A percentile compares a stretch with the other conserved stretches of the same genome.
Conservation (phyloP, 2,888 invertebrate genomes). For the Lapara coniferarum region DNA sequence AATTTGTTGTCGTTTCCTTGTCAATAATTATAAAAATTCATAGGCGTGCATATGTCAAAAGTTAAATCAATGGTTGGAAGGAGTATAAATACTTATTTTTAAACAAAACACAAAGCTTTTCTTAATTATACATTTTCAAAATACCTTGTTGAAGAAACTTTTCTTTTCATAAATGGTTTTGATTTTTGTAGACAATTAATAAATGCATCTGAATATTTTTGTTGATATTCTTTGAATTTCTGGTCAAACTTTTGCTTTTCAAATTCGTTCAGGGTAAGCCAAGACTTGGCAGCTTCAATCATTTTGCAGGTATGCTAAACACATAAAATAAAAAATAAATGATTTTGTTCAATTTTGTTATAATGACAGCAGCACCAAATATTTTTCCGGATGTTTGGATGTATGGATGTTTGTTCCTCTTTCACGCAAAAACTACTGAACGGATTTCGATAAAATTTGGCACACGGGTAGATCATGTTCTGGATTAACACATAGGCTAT, state of each 20-base stretch:
- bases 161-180: conserved; percentile 59
- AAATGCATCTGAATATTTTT: conserved; percentile 44
- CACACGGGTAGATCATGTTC: too few relatives aligned
- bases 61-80: too few relatives aligned
- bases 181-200: conserved; percentile 55
- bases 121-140: not conserved
- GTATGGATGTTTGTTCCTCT: too few relatives aligned
- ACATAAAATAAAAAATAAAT: not conserved
- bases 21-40: too few relatives aligned
- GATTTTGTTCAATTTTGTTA: not conserved
- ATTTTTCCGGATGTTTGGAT: too few relatives aligned
- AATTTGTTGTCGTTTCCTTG: too few relatives aligned
- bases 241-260: conserved; percentile 57
- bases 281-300: conserved; percentile 62
- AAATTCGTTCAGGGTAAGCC: conserved; percentile 57
- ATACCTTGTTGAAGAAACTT: conserved; percentile 28
- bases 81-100: too few relatives aligned
- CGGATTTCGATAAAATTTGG: too few relatives aligned
- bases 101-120: not conserved
- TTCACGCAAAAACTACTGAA: too few relatives aligned
- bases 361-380: not conserved
- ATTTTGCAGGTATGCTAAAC: conserved; percentile 46
- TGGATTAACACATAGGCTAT: too few relatives aligned
- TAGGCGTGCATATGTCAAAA: too few relatives aligned
- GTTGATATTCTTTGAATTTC: conserved; percentile 50